Base-by-base conservation (phyloP, 1,140 invertebrate species). In the Adelges cooleyi region DNA sequence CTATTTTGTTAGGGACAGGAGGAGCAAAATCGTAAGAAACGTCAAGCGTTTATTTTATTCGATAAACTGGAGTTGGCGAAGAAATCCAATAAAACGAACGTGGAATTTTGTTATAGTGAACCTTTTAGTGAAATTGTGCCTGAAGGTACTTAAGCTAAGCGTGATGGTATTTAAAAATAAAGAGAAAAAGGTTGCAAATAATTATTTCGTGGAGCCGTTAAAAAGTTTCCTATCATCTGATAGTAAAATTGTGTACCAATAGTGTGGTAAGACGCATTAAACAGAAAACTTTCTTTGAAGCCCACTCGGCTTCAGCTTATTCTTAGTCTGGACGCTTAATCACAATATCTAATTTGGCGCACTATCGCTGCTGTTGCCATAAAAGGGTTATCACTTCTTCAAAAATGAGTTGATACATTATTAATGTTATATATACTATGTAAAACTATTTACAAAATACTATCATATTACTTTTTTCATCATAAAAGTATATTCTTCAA, bases 161-260 rank as follows among this genome's bases (percentile, higher is more conserved):
- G 23, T 48, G 20, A 40, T 29, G 56, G 56, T 62, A 62, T 62
- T 62, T 29, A 48, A 48, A 62, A 62, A 29, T 13, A 46, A 27
- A 46, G 13, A 6, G 10, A 29, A 59, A 48, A 29, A 48, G 42
- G 56, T 62, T 27, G 17, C 29, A 48, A 62, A 42, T 44, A 40
- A 44, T 59, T 59, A 59, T 59, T 62, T 20, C 40, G 42, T 20
- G 11, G 56, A 17, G 29, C 46, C 56, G 42, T 62, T 62, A 46
- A 62, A 62, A 62, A 48, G 23, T 62, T 62, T 62, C 17, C 56
- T 48, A 33, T 48, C 42, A 59, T 20, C 23, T 59, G 54, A 62
- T 48, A 62, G 46, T 48, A 62, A 62, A 62, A 62, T 46, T 48
- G 27, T 42, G 6, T 33, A 59, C 13, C 29, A 5, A 33, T 33